Base-by-base conservation (phyloP, 1,140 invertebrate species). In the Anastrepha obliqua region DNA sequence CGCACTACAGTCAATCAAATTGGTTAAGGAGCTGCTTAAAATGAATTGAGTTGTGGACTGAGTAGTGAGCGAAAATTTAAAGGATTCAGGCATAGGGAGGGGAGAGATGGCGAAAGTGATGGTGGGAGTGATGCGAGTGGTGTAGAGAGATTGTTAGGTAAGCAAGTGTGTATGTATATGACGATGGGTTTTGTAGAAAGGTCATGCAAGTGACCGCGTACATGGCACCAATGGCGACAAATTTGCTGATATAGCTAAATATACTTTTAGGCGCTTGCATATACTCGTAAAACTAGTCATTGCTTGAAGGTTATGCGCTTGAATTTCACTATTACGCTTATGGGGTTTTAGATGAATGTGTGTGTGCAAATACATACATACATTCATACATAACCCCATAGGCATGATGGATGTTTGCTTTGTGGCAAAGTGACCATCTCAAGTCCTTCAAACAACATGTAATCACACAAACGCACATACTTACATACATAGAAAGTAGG, bases 1-100 rank as follows among this genome's bases (percentile, higher is more conserved):
- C 42, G 67, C 67, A 74, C 67, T 74, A 74, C 39, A 74, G 29
- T 74, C 67, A 74, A 74, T 74, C 67, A 74, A 74, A 74, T 74
- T 74, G 67, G 13, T 47, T 74, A 44, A 74, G 44, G 67, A 74
- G 67, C 39, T 17, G 13, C 39, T 47, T 74, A 44, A 47, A 74
- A 74, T 42, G 44, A 74, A 74, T 74, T 47, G 67, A 74, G 39
- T 74, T 44, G 67, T 74, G 42, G 67, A 6, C 42, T 15, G 67
- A 42, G 67, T 11, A 42, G 1, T 29, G 15, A 42, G 42, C 29
- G 29, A 29, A 67, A 39, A 42, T 67, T 29, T 29, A 67, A 29
- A 29, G 51, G 6, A 11, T 55, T 3, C 60, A 17, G 8, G 55
- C 55, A 58, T 58, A 7, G 55, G 7, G 55, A 17, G 8, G 60